phyloP scores from a whole-genome alignment of 2,113 vertebrate genomes.

The Ciconia boyciana region DNA sequence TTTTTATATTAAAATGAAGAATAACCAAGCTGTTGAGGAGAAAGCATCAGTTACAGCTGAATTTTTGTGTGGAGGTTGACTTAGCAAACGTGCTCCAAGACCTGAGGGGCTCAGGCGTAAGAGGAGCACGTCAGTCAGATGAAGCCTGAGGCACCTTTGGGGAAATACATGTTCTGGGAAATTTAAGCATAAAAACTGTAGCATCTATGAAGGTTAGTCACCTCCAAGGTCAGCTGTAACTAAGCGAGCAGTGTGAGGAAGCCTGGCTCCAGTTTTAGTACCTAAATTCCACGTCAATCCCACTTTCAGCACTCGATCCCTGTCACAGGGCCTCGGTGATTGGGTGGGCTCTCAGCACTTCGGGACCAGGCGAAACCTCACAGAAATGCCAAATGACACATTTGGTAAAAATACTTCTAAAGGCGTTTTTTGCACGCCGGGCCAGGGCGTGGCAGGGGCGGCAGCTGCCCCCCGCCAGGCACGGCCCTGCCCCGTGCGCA shows the following conservation, averaged over 20 bases:
- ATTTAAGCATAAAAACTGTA: not conserved
- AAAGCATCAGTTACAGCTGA: not conserved
- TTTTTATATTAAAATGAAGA: not conserved
- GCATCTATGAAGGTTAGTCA: too few relatives aligned
- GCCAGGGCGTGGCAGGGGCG: too few relatives aligned
- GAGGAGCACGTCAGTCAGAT: not conserved
- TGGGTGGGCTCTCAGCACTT: not conserved
- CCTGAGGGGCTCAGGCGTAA: accelerated
- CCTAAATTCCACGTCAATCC: not conserved
- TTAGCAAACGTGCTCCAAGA: not conserved
- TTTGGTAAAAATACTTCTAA: not conserved
- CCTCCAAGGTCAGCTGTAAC: not conserved
- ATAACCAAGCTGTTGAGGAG: not conserved
- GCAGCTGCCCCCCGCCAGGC: too few relatives aligned
- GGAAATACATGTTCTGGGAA: not conserved
- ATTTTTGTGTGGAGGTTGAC: not conserved
- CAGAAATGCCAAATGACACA: not conserved
- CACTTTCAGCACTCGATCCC: not conserved
- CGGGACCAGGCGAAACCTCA: accelerated
- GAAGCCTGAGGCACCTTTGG: not conserved
- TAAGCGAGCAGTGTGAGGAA: accelerated
- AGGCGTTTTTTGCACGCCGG: not conserved
- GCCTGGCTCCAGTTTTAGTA: not conserved
- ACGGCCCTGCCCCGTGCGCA: not conserved
- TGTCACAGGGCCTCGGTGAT: accelerated